phyloP scores from a whole-genome alignment of 2,888 invertebrate species.

The Kryphioiulus occultus region DNA sequence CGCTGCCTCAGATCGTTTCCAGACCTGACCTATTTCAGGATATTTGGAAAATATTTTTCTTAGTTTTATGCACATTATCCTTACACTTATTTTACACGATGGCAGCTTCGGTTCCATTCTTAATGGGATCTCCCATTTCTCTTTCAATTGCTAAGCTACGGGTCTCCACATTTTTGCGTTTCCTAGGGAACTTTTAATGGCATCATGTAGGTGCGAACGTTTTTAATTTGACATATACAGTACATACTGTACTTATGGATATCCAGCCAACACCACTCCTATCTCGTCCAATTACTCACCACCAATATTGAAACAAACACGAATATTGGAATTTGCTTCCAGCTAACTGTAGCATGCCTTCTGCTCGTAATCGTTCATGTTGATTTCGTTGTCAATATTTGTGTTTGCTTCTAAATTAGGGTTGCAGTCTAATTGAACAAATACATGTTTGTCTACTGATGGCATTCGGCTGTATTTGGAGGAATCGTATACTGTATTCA shows the following conservation, averaged over 20 bases:
- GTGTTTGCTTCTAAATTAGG: neutral
- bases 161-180: neutral
- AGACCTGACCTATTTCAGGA: neutral
- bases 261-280: neutral
- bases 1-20: too few species aligned
- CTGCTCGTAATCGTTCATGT: neutral
- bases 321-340: neutral
- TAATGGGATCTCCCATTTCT: conserved; percentile 23
- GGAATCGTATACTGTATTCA: neutral
- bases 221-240: neutral
- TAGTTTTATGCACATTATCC: neutral
- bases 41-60: neutral
- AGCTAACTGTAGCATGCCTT: neutral
- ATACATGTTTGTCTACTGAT: neutral
- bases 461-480: neutral
- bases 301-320: too few species aligned
- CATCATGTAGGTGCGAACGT: neutral
- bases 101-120: neutral
- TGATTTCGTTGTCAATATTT: conserved; percentile 15
- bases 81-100: neutral
- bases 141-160: conserved; percentile 21
- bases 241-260: neutral
- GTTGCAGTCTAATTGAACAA: neutral
- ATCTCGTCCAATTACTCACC: neutral
- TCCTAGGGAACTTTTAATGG: conserved; percentile 9